Base-by-base conservation (phyloP, 2,888 invertebrate genomes). In the Odontothrips loti region DNA sequence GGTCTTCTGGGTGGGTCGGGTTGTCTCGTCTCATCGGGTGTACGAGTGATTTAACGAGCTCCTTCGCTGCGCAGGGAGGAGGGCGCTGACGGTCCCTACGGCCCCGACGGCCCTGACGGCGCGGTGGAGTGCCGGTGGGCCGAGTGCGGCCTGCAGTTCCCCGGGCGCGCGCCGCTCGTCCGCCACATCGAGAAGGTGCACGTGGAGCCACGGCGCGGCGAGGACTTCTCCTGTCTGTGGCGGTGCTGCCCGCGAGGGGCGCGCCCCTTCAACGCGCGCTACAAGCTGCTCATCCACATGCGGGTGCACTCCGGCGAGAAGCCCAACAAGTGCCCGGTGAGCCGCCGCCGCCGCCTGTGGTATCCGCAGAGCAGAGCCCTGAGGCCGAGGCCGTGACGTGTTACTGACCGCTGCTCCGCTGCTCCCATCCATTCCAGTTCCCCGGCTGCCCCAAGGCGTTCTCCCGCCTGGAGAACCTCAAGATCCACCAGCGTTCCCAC, bases 281-380 rank as follows among this genome's bases (percentile, higher is more conserved):
- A 99, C 90, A 99, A 99, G 88, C 90, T 99, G 79, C 92, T 98
- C 75, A 99, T 95, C 80, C 98, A 98, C 86, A 97, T 99, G 96
- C 89, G 99, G 23, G 95, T 98, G 0, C 99, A 99, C 87, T 98
- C 97, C 29, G 98, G 99, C 8, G 98, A 99, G 86, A 99, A 99
- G 87, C 99, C 99, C 0, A 98, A 99, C 87, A 94, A 96, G 87
- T 99, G 99, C 88, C 95, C 95, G 88, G 98, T 99, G 89, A 94
- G 95, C n/a, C n/a, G n/a, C n/a, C n/a, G n/a, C n/a, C n/a, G n/a
- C n/a, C n/a, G n/a, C n/a, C n/a, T n/a, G n/a, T n/a, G n/a, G n/a
- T n/a, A n/a, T n/a, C n/a, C n/a, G n/a, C n/a, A n/a, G n/a, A n/a
- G n/a, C n/a, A n/a, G n/a, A n/a, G n/a, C n/a, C n/a, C n/a, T n/a